phyloP scores from a whole-genome alignment of 2,797 vertebrate genomes.

The Manis pentadactyla region DNA sequence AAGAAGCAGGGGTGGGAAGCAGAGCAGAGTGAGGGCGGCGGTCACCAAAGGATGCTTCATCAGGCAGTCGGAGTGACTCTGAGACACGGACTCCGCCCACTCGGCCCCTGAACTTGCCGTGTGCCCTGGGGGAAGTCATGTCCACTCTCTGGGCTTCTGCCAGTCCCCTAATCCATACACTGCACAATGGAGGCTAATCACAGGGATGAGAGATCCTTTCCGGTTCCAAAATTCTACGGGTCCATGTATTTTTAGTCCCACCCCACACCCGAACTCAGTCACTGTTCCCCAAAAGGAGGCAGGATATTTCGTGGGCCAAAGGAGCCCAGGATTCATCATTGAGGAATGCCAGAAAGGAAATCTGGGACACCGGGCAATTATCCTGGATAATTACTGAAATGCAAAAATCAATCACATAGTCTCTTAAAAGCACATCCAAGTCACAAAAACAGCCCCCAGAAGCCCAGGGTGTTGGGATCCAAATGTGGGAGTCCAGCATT shows the following conservation, averaged over 20 bases:
- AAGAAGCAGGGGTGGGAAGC: neutral
- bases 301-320: neutral
- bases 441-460: constrained; percentile 3
- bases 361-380: neutral
- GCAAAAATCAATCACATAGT: neutral
- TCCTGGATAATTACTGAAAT: neutral
- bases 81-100: neutral
- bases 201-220: neutral
- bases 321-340: neutral
- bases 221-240: neutral
- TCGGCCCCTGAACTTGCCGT: neutral
- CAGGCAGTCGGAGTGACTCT: neutral
- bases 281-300: neutral
- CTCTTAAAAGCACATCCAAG: constrained; percentile 30
- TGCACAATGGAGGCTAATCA: neutral
- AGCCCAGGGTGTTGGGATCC: neutral
- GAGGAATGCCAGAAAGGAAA: neutral
- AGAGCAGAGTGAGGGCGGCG: neutral
- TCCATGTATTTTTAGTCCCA: neutral
- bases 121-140: neutral
- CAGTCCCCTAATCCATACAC: neutral
- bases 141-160: neutral
- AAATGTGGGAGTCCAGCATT: neutral
- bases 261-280: neutral
- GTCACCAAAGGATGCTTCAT: neutral